Evolutionary conservation across 1,140 invertebrate genomes (phyloP), one percentile per base, ranked within the genome.

Genomic region (Drosophila hydei): DNA sequence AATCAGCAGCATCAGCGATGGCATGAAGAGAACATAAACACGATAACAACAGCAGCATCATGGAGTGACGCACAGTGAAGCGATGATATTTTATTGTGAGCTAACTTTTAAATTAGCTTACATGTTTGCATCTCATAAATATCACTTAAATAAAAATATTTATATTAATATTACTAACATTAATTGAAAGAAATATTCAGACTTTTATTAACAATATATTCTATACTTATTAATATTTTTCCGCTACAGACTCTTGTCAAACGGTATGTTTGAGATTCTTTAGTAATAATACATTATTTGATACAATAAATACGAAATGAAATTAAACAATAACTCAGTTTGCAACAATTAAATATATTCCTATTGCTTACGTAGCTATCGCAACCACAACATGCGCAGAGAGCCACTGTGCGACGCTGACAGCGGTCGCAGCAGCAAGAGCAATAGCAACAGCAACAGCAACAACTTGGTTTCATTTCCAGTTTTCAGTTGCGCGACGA

Each of bases 401-500:
- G 19, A 18, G 43, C 54, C 47, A 72, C 69, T 65, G 62, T 72
- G 69, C 69, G 27, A 9, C 62, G 69, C 38, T 6, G 19, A 11
- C 70, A 69, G 56, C 48, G 50, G 12, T 36, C 16, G 27, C 21
- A 51, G 62, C 50, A 69, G 56, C 47, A 40, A n/a, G 14, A 60
- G 30, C 55, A 42, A 55, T 45, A 68, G 70, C 48, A 51, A 51
- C 62, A 68, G 70, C 48, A 30, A 18, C 25, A 51, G 43, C 62
- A 68, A 61, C 64, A 68, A 70, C 51, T 74, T 48, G 55, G 71
- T 74, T 74, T 62, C 71, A 70, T 70, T 72, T 72, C 70, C 64
- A 62, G 71, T 62, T 63, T 77, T 77, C 64, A 77, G 74, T 77
- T 77, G 71, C 64, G 59, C 71, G 64, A 55, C 63, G 64, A 77